Evolutionary conservation across 2,888 invertebrate genomes (phyloP).

Genomic region (Sphecodes monilicornis): DNA sequence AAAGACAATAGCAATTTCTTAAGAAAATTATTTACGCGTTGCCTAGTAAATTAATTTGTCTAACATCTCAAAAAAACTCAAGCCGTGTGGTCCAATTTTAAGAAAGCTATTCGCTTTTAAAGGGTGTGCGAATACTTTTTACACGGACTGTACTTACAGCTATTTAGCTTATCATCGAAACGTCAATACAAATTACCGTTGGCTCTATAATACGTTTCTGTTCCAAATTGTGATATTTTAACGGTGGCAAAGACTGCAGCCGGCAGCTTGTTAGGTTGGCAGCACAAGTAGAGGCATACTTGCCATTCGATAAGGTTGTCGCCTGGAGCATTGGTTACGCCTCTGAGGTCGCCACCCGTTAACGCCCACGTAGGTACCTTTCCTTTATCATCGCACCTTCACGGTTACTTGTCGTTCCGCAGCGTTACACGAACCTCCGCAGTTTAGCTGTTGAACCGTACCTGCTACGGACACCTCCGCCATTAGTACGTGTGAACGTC

Average conservation of each 20-base stretch:
- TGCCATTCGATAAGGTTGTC: constrained; percentile 67
- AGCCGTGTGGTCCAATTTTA: no score
- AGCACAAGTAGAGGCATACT: constrained; percentile 62
- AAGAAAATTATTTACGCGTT: no score
- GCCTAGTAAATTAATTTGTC: no score
- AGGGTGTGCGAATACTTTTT: no score
- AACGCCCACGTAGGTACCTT: constrained; percentile 66
- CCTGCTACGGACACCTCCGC: constrained; percentile 39
- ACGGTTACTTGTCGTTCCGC: constrained; percentile 56
- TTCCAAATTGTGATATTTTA: constrained; percentile 15
- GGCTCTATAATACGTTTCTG: not conserved
- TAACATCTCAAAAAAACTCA: no score
- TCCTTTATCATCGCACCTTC: constrained; percentile 66
- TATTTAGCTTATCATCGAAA: constrained; percentile 1
- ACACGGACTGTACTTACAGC: no score
- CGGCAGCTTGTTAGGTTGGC: constrained; percentile 49
- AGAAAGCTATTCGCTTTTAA: no score
- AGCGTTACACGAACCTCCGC: constrained; percentile 56
- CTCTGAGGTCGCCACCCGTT: constrained; percentile 66
- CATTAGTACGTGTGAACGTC: constrained; percentile 44
- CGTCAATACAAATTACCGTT: not conserved
- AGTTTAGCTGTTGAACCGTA: constrained; percentile 49
- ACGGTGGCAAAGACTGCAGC: constrained; percentile 19
- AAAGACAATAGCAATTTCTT: no score
- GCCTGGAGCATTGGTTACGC: constrained; percentile 68